Base-by-base conservation (phyloP, 2,113 vertebrate genomes). In the Cephalopterus ornatus region DNA sequence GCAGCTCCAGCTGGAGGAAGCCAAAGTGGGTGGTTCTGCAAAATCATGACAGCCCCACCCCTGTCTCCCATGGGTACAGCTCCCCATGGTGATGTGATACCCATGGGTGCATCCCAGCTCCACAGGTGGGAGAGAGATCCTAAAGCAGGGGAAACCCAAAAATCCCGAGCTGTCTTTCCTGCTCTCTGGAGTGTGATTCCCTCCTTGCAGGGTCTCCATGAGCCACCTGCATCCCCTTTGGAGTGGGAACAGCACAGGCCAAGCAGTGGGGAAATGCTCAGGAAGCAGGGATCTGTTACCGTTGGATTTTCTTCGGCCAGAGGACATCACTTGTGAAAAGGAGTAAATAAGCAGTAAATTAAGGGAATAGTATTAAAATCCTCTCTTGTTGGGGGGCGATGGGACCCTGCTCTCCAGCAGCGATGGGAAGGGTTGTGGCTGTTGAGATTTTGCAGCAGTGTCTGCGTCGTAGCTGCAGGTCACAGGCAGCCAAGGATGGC, bases 41-140 rank as follows among this genome's bases (percentile, higher is more conserved):
- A 46, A 87, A 87, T 15, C 44, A 13, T 3, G 0, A 0, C 11
- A 10, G 15, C 28, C 47, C 37, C 3, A 0, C 6, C n/a, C n/a
- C 49, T 7, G 0, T 49, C 41, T 50, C 21, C 52, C 11, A 0
- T 6, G 3, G 2, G 22, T 13, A 65, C 62, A 44, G 26, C 61
- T 67, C 68, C 39, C 21, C 3, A 0, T 0, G 55, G 49, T 13
- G 47, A 27, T 62, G 56, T 3, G 6, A 23, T 1, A 33, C 42
- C 75, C 76, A 7, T 1, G 1, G 18, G 19, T 26, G 32, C 71
- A 14, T 23, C 78, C 83, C 65, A 30, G 15, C 52, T 37, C 55
- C 49, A 8, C 0, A 0, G 37, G 11, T 44, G 53, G 59, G 27
- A 42, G 30, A 63, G 14, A 56, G 58, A 72, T 17, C 52, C 39